phyloP scores from a whole-genome alignment of 2,113 vertebrate species.

The Alexandromys fortis region DNA sequence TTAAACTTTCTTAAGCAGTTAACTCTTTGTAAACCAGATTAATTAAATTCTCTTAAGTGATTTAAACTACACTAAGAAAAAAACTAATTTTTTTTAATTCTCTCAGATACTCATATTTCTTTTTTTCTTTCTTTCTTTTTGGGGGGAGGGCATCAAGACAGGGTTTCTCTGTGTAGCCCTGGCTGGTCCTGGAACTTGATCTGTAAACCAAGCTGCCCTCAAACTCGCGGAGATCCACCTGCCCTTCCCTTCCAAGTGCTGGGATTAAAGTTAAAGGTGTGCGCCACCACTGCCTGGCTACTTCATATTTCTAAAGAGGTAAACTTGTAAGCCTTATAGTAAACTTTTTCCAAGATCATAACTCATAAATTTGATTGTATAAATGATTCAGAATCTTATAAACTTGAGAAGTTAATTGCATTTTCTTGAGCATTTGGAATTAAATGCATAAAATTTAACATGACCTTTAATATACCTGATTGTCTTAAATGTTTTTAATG shows the following conservation, averaged over 20 bases:
- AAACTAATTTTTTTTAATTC: not conserved
- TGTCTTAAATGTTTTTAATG: constrained; percentile 42
- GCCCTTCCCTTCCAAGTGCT: not conserved
- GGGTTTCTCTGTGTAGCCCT: not conserved
- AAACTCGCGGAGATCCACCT: not conserved
- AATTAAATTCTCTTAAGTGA: constrained; percentile 22
- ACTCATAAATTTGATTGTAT: not conserved
- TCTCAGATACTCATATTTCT: constrained; percentile 17
- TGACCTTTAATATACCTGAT: not conserved
- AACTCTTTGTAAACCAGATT: not conserved
- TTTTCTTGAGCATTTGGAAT: constrained; percentile 50
- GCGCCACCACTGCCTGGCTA: not conserved
- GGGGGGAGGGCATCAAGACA: not conserved
- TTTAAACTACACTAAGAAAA: not conserved
- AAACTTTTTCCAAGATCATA: constrained; percentile 36
- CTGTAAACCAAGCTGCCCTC: no score
- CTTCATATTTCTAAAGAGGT: not conserved
- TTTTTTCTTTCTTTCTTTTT: not conserved
- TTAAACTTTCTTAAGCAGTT: constrained; percentile 23
- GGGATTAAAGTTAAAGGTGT: not conserved
- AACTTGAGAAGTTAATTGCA: not conserved
- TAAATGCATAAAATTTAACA: constrained; percentile 6
- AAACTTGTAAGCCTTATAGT: not conserved
- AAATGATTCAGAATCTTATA: not conserved
- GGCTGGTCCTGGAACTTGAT: no score